Base-by-base conservation (phyloP, 2,113 vertebrate genomes). In the Collichthys lucidus region DNA sequence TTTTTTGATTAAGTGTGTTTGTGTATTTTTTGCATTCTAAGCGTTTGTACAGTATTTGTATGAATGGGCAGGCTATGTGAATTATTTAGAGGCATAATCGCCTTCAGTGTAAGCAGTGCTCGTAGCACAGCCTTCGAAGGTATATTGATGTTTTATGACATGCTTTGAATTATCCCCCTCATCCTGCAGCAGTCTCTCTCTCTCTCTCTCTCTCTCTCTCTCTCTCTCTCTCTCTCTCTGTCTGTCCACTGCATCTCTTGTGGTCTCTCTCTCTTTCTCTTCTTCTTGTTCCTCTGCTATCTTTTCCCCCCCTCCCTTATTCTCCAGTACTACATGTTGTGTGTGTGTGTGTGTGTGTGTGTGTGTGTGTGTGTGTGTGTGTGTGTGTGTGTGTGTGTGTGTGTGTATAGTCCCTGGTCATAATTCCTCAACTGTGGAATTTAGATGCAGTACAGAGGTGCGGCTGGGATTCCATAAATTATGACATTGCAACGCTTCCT, bases 91-190 rank as follows among this genome's bases (percentile, higher is more conserved):
- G 81, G 75, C 56, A 65, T 83, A 83, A 91, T 92, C 69, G 60
- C 67, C 86, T 78, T 56, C 73, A 68, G 78, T 46, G 76, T 68
- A 83, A 86, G 86, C 84, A 83, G 79, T 71, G 82, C 78, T 78
- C 12, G 17, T 70, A 72, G 85, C 72, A 17, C 15, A 4, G 75
- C 82, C 83, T 83, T 82, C 57, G 53, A 80, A 80, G 78, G 75
- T 84, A 83, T 86, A 92, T 89, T 42, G 85, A 91, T 94, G 85
- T 85, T 92, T 92, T 83, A 88, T 85, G 83, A 91, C 89, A 87
- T 72, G 82, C 80, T 87, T 90, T 89, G 89, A 85, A 86, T 91
- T 91, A 85, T 88, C 63, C 59, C 20, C 77, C 63, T 82, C 65
- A 73, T 69, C 64, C 83, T 80, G 63, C 77, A 64, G 79, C 56